Evolutionary conservation across 2,113 vertebrate species (phyloP), one percentile per base, ranked within the genome.

Genomic region (Leptocoma aspasia): DNA sequence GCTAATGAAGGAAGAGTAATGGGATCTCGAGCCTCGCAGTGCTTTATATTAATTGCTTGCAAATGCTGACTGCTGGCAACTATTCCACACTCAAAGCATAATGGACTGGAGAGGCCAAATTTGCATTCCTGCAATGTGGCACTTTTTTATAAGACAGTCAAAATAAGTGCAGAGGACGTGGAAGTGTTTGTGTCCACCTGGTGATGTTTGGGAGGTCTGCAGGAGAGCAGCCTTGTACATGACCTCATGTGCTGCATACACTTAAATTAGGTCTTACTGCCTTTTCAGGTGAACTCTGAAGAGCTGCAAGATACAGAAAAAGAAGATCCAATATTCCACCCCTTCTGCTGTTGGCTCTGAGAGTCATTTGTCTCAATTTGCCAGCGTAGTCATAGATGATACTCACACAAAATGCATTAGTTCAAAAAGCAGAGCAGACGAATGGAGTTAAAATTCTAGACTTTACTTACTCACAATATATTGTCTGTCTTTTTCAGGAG

Each of bases 1-100:
- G 81, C 91, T 94, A 89, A 89, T 83, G 94, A 95, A 83, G 53
- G 80, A 92, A 86, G 94, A 96, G 86, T 96, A 89, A 93, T 92
- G 90, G 53, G 47, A 82, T 64, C 94, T 90, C 1, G 2, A 75
- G 65, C 64, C 90, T 95, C 24, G 0, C 70, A 45, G 80, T 83
- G 82, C 82, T 95, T 92, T 94, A 37, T 92, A 82, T 93, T 95
- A 96, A 96, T 95, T 95, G 82, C 88, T 96, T 16, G 10, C 90
- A 91, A 96, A 90, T 95, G 86, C 95, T 96, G 90, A 82, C 90
- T 92, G 64, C 76, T 96, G 95, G 90, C 94, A 96, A 39, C 49
- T 77, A 3, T 71, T 93, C 80, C 39, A 64, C 42, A 42, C 47
- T 60, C n/a, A n/a, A 30, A 79, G 80, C 57, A 71, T 89, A 95